phyloP scores from a whole-genome alignment of 2,888 invertebrate genomes.

The Pyralis farinalis region DNA sequence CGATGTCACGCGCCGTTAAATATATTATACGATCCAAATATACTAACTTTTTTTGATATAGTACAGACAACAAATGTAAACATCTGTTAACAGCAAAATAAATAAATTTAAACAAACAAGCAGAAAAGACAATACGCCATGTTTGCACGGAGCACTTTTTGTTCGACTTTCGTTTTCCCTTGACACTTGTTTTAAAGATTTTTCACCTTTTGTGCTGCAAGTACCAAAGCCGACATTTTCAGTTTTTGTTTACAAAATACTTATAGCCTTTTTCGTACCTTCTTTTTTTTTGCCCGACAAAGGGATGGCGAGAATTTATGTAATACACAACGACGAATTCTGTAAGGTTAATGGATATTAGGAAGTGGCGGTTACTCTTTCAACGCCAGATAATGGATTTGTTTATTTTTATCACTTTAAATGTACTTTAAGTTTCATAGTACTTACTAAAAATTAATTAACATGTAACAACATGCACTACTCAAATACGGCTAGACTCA shows the following conservation, averaged over 20 bases:
- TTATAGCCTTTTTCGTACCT: constrained; percentile 21
- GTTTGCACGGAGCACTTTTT: constrained; percentile 29
- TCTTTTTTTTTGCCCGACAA: constrained; percentile 23
- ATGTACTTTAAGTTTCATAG: no score
- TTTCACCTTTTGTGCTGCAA: constrained; percentile 34
- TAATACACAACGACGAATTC: constrained; percentile 5
- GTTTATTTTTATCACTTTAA: no score
- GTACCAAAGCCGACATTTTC: constrained; percentile 26
- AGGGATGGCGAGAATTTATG: constrained; percentile 16
- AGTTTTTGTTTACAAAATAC: constrained; percentile 37
- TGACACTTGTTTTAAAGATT: constrained; percentile 25
- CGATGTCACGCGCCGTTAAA: no score
- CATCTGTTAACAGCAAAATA: no score
- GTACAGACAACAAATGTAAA: no score
- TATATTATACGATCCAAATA: no score
- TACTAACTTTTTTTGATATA: no score
- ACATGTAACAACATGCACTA: no score
- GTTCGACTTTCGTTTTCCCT: constrained; percentile 12
- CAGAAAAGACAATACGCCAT: background rate
- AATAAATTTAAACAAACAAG: background rate
- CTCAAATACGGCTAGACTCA: no score
- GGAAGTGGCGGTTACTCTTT: no score
- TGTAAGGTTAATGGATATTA: background rate
- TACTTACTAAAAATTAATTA: no score
- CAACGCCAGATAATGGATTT: no score